Percentiles rank a stretch among this genome's conserved stretches.
These are phyloP conservation scores for Apis cerana DNA, from an alignment of 1,140 invertebrate genomes.

Conservation along the genomic window DNA sequence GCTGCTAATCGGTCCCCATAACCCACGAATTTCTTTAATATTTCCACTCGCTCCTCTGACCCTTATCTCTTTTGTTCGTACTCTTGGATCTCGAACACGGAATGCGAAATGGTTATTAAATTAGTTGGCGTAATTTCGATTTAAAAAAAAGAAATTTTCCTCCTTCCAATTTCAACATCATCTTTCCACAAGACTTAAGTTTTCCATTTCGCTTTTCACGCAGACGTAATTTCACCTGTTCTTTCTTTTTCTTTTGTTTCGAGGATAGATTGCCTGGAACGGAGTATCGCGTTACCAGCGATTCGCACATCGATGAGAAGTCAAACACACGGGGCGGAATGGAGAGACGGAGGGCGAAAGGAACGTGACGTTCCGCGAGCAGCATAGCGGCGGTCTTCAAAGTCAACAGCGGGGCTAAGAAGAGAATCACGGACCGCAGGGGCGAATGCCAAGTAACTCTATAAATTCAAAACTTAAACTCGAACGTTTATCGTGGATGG, in stretches of 20 bases:
- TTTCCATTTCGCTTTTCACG: no score
- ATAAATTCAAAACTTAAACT: constrained; percentile 64
- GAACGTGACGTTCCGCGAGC: not conserved
- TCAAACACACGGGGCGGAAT: constrained; percentile 8
- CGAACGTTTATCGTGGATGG: constrained; percentile 14
- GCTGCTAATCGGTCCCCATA: constrained; percentile 32
- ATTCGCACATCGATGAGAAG: not conserved
- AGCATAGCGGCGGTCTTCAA: constrained; percentile 1
- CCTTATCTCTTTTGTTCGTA: not conserved
- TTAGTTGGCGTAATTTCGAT: no score
- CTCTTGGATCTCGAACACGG: no score
- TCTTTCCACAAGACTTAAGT: no score
- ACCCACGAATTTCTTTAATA: constrained; percentile 36
- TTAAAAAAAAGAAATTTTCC: no score
- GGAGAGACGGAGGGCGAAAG: not conserved
- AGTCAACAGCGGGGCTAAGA: constrained; percentile 8
- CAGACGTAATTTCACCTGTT: not conserved
- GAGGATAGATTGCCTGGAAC: not conserved
- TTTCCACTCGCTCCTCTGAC: not conserved
- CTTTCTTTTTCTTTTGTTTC: not conserved
- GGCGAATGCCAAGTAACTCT: constrained; percentile 18
- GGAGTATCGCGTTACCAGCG: not conserved
- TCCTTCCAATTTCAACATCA: no score
- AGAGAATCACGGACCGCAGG: not conserved
- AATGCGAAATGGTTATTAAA: no score